Evolutionary conservation across 1,140 invertebrate species (phyloP), one percentile per base, ranked within the genome.

Genomic region (Spodoptera frugiperda): DNA sequence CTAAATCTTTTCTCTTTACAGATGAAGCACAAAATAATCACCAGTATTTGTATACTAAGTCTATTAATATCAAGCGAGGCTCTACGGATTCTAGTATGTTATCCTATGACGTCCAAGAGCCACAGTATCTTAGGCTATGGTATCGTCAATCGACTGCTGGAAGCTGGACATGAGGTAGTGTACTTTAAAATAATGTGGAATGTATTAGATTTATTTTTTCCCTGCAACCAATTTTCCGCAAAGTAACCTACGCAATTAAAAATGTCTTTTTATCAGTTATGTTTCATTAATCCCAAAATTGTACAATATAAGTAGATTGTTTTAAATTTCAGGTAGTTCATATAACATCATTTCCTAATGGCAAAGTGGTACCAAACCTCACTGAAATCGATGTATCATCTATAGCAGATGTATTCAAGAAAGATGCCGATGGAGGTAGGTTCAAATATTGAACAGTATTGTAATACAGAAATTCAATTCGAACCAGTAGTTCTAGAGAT

Each of bases 121-220:
- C 85, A 87, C n/a, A 83, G 77, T 19, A 83, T 85, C 10, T 76
- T 88, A 9, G 87, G 85, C 0, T 70, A 84, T 68, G 82, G 82
- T 0, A 59, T 86, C 0, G 84, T 83, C 6, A 78, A 72, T 8
- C 59, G 79, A 61, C 65, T 87, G 15, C 39, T 88, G 17, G 73
- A 81, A 39, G 82, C 82, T 55, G 85, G 84, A 0, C 87, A 88
- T 80, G 82, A 88, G 80, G 87, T 87, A 63, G 65, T 68, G 68
- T 11, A 19, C 19, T 65, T n/a, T 33, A 25, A 25, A 25, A 25
- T 25, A 25, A 25, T 25, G 21, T 25, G 21, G n/a, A n/a, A n/a
- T n/a, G n/a, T n/a, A n/a, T n/a, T n/a, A n/a, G n/a, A n/a, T n/a
- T n/a, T n/a, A n/a, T n/a, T n/a, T n/a, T n/a, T n/a, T n/a, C n/a